These are phyloP conservation scores for Corydoras sp. DNA, from an alignment of 2,113 vertebrate species.

Conservation along the genomic window DNA sequence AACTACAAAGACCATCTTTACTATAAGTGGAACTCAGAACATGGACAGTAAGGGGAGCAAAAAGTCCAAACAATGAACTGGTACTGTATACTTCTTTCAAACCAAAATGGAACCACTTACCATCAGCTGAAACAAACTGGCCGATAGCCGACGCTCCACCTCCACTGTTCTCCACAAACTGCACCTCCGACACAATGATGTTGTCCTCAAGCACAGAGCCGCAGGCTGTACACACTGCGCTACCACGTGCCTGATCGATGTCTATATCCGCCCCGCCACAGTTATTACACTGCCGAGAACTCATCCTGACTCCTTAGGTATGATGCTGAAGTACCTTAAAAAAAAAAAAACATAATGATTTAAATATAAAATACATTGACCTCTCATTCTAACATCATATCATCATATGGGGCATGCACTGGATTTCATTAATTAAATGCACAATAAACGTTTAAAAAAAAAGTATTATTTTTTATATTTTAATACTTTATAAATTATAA, in stretches of 20 bases:
- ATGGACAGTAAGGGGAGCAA: no score
- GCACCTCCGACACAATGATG: constrained; percentile 94
- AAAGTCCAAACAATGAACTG: no score
- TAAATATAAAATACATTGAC: no score
- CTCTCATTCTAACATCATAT: no score
- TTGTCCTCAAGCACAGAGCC: constrained; percentile 95
- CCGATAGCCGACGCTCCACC: constrained; percentile 88
- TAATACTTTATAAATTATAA: no score
- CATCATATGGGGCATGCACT: background rate
- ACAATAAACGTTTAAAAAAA: no score
- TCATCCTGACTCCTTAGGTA: constrained; percentile 59
- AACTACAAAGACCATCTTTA: no score
- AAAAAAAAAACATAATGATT: background rate
- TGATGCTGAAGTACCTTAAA: constrained; percentile 11
- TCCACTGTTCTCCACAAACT: constrained; percentile 90
- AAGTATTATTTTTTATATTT: no score
- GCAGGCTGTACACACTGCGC: constrained; percentile 87
- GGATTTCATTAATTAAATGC: background rate
- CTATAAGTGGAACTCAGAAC: no score
- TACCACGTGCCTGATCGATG: constrained; percentile 84
- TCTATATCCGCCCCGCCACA: constrained; percentile 89
- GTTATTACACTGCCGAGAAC: constrained; percentile 74
- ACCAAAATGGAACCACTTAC: constrained; percentile 48
- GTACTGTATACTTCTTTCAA: no score
- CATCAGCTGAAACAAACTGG: constrained; percentile 91